phyloP scores from a whole-genome alignment of 2,797 vertebrate species.

The Chrysocyon brachyurus region DNA sequence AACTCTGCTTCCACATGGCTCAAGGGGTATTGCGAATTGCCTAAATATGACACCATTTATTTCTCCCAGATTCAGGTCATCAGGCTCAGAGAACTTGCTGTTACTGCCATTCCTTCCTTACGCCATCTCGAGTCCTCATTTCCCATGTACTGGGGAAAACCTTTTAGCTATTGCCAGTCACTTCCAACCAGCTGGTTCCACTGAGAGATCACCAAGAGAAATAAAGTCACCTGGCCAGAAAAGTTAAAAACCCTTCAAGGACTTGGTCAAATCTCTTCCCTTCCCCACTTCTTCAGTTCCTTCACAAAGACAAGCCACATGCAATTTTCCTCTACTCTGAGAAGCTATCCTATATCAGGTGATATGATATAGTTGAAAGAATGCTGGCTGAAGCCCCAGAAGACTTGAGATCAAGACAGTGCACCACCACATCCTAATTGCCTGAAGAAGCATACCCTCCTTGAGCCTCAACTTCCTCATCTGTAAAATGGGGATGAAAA shows the following conservation, averaged over 20 bases:
- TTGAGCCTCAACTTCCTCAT: neutral
- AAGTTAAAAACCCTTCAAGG: neutral
- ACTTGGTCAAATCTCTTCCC: neutral
- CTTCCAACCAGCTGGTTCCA: neutral
- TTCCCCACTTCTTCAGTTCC: neutral
- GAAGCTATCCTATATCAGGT: neutral
- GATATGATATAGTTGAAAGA: neutral
- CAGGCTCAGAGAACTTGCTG: neutral
- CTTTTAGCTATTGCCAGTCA: neutral
- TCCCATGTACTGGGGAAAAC: neutral
- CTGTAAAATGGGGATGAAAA: neutral
- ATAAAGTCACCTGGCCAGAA: neutral
- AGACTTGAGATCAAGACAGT: neutral
- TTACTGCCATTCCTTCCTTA: neutral
- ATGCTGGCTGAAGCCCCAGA: neutral
- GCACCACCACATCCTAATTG: neutral
- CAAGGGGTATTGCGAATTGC: neutral
- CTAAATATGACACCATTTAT: neutral
- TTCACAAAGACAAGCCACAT: neutral
- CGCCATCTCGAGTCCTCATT: neutral
- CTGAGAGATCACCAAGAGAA: neutral
- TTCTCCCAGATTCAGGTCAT: slow-evolving; percentile 42
- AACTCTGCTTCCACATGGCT: neutral
- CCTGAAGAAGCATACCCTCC: neutral
- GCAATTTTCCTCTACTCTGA: neutral